phyloP scores from a whole-genome alignment of 2,113 vertebrate species.

The Limanda limanda region DNA sequence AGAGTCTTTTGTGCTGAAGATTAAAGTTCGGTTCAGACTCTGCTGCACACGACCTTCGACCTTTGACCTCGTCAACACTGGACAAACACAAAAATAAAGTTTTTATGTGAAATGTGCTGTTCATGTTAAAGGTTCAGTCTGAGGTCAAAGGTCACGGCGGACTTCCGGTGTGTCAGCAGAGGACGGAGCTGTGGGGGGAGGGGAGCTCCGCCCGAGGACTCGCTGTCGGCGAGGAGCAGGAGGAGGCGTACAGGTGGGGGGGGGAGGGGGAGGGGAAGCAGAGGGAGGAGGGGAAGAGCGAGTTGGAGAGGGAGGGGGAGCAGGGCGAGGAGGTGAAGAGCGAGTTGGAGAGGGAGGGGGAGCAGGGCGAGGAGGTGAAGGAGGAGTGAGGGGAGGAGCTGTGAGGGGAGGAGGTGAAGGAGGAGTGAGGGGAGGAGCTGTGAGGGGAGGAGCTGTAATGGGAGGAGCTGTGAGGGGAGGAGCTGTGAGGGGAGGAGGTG shows the following conservation, averaged over 20 bases:
- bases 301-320: conserved; percentile 6
- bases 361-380: not conserved
- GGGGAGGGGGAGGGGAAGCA: conserved; percentile 83
- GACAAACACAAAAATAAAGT: not conserved
- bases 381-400: too few relatives aligned
- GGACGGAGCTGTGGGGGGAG: conserved; percentile 89
- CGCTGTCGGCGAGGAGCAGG: conserved; percentile 84
- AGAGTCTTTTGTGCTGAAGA: too few relatives aligned
- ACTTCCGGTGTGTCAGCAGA: conserved; percentile 80
- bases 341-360: not conserved
- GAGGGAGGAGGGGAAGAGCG: conserved; percentile 28
- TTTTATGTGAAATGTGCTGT: too few relatives aligned
- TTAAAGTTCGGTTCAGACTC: too few relatives aligned
- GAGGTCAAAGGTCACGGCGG: conserved; percentile 31
- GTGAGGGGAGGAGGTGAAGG: conserved; percentile 37
- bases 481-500: not conserved
- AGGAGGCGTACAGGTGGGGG: conserved; percentile 40
- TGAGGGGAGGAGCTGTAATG: not conserved
- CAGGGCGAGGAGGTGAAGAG: conserved; percentile 24
- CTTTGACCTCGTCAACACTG: not conserved
- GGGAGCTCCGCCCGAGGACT: conserved; percentile 88
- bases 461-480: too few relatives aligned
- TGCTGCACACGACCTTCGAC: not conserved
- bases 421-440: not conserved
- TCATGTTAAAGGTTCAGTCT: not conserved